Percentiles rank a stretch among this genome's conserved stretches.
phyloP scores from a whole-genome alignment of 2,113 vertebrate species.

The Stomatorhinus ivindoensis region DNA sequence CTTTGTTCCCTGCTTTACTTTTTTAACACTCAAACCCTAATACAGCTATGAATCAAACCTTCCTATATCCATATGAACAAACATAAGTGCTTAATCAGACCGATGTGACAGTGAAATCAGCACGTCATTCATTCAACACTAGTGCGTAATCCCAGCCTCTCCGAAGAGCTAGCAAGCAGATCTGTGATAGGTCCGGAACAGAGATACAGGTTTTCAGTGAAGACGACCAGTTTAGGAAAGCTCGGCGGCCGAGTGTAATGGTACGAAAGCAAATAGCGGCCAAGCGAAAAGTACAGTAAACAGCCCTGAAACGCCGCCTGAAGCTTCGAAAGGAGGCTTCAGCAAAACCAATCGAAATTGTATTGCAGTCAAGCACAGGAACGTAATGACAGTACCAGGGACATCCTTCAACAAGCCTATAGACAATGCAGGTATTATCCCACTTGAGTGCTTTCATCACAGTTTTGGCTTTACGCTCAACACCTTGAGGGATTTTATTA shows the following conservation, averaged over 20 bases:
- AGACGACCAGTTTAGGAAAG: neutral
- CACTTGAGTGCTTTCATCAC: neutral
- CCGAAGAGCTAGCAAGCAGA: too few relatives aligned
- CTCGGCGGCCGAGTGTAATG: neutral
- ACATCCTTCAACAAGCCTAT: neutral
- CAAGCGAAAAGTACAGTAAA: neutral
- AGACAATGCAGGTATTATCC: neutral
- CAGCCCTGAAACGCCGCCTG: neutral
- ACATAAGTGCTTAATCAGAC: neutral
- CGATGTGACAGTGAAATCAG: neutral
- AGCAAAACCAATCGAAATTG: neutral
- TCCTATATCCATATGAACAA: neutral
- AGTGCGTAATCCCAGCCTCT: neutral
- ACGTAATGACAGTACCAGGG: neutral
- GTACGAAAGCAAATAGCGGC: neutral
- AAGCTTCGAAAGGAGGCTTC: neutral
- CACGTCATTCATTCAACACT: neutral
- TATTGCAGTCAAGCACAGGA: neutral
- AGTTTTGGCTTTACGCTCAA: neutral
- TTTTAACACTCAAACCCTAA: slow-evolving; percentile 3
- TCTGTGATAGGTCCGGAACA: neutral
- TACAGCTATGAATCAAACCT: neutral
- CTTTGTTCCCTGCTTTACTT: neutral
- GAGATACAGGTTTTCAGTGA: neutral
- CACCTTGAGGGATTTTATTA: neutral